These are phyloP conservation scores for Coccyzus lansbergi DNA, from an alignment of 2,797 vertebrate species.

Conservation along the genomic window DNA sequence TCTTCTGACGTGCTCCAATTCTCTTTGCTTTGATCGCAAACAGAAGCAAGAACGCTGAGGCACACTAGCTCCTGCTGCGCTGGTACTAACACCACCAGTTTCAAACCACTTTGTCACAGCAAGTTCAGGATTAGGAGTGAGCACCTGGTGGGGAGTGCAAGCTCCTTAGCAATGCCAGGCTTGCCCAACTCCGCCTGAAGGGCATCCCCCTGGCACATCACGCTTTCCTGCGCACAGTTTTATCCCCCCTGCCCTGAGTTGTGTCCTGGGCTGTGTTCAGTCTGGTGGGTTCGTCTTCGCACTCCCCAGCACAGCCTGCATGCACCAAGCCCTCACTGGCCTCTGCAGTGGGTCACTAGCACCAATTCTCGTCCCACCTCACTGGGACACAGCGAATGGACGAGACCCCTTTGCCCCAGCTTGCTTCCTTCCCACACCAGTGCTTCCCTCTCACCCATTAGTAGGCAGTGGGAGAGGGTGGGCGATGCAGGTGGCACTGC, in stretches of 20 bases:
- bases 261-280: background rate
- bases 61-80: background rate
- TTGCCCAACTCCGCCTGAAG: background rate
- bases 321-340: background rate
- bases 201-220: background rate
- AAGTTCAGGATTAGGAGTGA: background rate
- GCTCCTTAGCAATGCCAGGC: background rate
- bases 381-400: background rate
- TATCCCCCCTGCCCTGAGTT: accelerated
- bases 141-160: background rate
- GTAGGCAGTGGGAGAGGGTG: background rate
- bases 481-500: background rate
- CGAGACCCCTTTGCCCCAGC: background rate
- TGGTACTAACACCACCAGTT: background rate
- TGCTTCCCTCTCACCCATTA: background rate
- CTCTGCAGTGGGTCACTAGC: background rate
- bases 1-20: background rate
- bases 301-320: background rate
- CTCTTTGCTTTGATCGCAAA: background rate
- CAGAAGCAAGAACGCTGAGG: accelerated
- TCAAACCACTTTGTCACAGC: background rate
- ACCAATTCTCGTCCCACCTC: background rate
- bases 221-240: background rate
- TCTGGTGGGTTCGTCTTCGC: background rate
- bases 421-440: background rate